phyloP scores from a whole-genome alignment of 2,888 invertebrate species.

The Zele albiditarsus region DNA sequence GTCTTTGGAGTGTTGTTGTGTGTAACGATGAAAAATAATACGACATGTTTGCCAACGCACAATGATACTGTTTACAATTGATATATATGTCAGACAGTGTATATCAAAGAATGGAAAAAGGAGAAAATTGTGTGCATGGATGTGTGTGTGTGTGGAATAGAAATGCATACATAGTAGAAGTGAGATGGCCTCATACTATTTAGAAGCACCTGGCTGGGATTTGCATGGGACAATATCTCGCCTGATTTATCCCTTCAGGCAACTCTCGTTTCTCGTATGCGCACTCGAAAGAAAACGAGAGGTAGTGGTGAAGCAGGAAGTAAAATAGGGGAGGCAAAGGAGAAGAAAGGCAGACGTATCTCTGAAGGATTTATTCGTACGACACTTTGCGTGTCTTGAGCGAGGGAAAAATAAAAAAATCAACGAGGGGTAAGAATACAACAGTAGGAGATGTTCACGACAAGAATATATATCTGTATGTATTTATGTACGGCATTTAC shows the following conservation, averaged over 20 bases:
- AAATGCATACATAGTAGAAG: background rate
- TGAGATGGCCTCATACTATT: background rate
- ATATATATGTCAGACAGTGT: conserved; percentile 2
- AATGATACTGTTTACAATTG: background rate
- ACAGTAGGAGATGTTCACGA: conserved; percentile 31
- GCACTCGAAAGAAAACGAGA: conserved; percentile 41
- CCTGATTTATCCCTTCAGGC: conserved; percentile 62
- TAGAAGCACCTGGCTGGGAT: conserved; percentile 58
- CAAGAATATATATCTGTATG: conserved; percentile 28
- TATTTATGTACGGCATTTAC: conserved; percentile 19
- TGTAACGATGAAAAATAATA: conserved; percentile 4
- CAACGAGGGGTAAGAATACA: conserved; percentile 34
- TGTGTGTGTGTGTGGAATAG: background rate
- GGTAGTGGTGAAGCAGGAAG: conserved; percentile 37
- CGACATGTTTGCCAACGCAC: background rate
- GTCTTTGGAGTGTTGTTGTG: background rate
- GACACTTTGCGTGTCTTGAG: conserved; percentile 12
- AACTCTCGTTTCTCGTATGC: conserved; percentile 41
- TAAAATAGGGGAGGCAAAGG: conserved; percentile 35
- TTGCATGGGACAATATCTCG: conserved; percentile 67
- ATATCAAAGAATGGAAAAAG: conserved; percentile 15
- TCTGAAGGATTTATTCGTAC: conserved; percentile 57
- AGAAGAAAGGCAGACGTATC: conserved; percentile 48
- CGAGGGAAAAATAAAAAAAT: conserved; percentile 35
- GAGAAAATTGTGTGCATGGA: background rate